Conservation (phyloP, 2,888 invertebrate species). For the Laothoe populi region DNA sequence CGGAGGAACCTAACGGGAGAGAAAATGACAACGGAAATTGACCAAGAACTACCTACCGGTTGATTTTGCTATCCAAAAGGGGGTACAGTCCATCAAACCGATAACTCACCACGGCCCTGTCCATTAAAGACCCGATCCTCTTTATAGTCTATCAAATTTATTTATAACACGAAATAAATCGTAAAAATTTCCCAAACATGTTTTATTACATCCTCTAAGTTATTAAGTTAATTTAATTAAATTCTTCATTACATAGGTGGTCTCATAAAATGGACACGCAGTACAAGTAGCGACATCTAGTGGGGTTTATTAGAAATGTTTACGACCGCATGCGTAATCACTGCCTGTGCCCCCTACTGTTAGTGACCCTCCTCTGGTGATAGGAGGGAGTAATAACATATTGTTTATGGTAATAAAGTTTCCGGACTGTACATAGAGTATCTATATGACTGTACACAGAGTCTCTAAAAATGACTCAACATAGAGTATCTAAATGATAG, state of each 20-base stretch:
- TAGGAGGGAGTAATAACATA: background rate
- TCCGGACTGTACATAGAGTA: no score
- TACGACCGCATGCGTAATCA: background rate
- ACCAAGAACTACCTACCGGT: no score
- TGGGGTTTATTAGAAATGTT: background rate
- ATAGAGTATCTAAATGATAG: no score
- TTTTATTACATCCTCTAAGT: constrained; percentile 20
- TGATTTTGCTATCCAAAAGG: no score
- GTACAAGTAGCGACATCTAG: constrained; percentile 7
- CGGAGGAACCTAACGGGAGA: no score
- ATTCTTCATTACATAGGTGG: constrained; percentile 14
- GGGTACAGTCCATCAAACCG: background rate
- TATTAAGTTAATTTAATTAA: constrained; percentile 20
- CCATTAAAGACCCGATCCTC: background rate
- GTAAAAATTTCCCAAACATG: constrained; percentile 9
- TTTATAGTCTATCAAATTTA: constrained; percentile 10
- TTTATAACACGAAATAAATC: constrained; percentile 11
- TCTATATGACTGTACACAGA: no score
- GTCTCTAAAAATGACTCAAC: no score
- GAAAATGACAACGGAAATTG: no score
- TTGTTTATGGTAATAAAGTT: background rate
- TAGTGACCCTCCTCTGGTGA: background rate
- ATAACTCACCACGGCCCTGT: background rate
- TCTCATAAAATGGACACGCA: background rate
- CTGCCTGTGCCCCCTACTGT: background rate